These are phyloP conservation scores for Lutraria rhynchaena DNA, from an alignment of 1,140 invertebrate genomes.

Conservation along the genomic window DNA sequence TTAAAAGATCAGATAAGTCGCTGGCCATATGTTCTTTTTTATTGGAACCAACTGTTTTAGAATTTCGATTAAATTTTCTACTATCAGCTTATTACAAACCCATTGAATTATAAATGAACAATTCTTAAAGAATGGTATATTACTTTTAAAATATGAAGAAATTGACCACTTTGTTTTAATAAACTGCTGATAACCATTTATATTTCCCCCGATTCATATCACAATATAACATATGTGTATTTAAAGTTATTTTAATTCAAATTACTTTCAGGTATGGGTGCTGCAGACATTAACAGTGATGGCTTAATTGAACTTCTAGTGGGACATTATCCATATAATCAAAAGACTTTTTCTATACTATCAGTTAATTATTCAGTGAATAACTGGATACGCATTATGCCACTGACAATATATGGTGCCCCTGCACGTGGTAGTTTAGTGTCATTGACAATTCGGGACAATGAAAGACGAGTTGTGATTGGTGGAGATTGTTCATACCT, in stretches of 20 bases:
- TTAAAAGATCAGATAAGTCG: too few species aligned
- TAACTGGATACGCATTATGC: constrained; percentile 53
- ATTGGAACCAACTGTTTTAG: too few species aligned
- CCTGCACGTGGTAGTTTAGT: constrained; percentile 36
- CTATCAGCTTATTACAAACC: too few species aligned
- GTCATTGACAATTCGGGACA: constrained; percentile 14
- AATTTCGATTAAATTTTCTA: too few species aligned
- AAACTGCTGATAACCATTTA: too few species aligned
- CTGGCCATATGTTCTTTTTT: too few species aligned
- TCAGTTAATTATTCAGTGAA: background rate
- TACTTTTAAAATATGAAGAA: too few species aligned
- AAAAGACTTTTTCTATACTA: constrained; percentile 24
- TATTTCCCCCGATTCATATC: too few species aligned
- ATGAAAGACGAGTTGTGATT: constrained; percentile 22
- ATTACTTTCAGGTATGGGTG: constrained; percentile 13
- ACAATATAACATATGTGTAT: too few species aligned
- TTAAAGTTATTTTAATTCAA: background rate
- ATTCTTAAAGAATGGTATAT: too few species aligned
- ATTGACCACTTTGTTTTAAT: too few species aligned
- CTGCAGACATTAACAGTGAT: constrained; percentile 39
- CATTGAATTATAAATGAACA: too few species aligned
- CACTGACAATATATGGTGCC: constrained; percentile 30
- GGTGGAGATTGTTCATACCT: constrained; percentile 53
- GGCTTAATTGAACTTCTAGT: constrained; percentile 33
- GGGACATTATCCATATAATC: constrained; percentile 1